Evolutionary conservation across 2,113 vertebrate species (phyloP).

Genomic region (Formicarius rufipectus): DNA sequence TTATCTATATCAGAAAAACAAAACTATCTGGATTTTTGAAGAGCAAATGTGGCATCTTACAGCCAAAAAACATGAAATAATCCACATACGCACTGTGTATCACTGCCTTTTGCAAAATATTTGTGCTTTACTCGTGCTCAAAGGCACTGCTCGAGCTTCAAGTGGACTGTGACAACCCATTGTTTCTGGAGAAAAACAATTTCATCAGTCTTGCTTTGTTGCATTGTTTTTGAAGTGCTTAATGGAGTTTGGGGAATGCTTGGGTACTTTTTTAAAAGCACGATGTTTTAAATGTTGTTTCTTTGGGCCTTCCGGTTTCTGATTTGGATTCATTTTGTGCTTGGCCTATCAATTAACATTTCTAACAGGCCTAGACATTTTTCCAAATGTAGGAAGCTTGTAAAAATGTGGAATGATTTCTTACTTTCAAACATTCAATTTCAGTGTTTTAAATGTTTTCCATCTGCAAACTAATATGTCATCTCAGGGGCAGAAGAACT

Average conservation of each 20-base stretch:
- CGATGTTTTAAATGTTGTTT: background rate
- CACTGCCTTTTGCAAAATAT: background rate
- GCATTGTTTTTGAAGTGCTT: background rate
- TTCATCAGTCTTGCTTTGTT: slow-evolving; percentile 15
- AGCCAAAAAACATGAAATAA: background rate
- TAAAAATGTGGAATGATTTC: background rate
- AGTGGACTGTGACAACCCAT: background rate
- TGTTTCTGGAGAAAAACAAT: slow-evolving; percentile 14
- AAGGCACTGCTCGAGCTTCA: background rate
- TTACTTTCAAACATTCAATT: background rate
- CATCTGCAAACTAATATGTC: background rate
- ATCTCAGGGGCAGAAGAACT: background rate
- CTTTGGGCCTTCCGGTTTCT: background rate
- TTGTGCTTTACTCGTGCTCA: background rate
- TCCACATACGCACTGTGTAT: fast-evolving
- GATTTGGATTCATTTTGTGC: background rate
- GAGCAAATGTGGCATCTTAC: background rate
- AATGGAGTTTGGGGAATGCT: background rate
- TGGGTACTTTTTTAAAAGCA: background rate
- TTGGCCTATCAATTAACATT: background rate
- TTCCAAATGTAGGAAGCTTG: background rate
- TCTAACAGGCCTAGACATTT: background rate
- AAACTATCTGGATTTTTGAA: background rate
- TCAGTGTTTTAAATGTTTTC: background rate
- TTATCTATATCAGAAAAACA: background rate